Base-by-base conservation (phyloP, 1,140 invertebrate genomes). In the Drosophila takahashii region DNA sequence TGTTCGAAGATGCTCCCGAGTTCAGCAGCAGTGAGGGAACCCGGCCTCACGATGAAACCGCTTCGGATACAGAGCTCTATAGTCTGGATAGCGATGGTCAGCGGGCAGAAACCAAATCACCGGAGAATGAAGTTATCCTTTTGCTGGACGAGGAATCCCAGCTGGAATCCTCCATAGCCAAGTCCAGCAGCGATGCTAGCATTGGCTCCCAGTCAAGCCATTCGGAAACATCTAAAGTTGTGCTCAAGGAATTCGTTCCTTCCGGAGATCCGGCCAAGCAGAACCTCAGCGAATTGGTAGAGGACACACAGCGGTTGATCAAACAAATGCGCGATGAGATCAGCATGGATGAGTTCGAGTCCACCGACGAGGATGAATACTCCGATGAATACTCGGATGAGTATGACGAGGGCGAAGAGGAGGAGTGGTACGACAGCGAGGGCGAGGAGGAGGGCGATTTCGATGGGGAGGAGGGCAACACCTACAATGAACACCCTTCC, bases 301-400 rank as follows among this genome's bases (percentile, higher is more conserved):
- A 93, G 56, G 93, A 94, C 48, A 94, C 94, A 9, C 94, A 94
- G 80, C 92, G 93, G 36, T 67, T 94, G 58, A 94, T 94, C 47
- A 94, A 94, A 64, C 94, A 94, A 92, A 94, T 94, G 94, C 93
- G 93, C 83, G 93, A 94, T 65, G 94, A 94, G 92, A 94, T 94
- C 61, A 93, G 94, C 77, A 93, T 93, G 54, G 94, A 94, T 85
- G 94, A 94, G 51, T 93, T 93, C 70, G 93, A 93, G 66, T 92
- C 93, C 57, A 90, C 85, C 5, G 93, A 93, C 59, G 93, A 93
- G 22, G 93, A 93, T 18, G 93, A 93, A 13, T 92, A 93, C 45
- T 93, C 92, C 26, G 93, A 93, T 15, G 93, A 93, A 70, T 93
- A 94, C 70, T 90, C 92, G 22, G 93, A 90, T 27, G 89, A 86